These are phyloP conservation scores for Enteromius argenteus DNA, from an alignment of 2,797 vertebrate genomes.

Conservation along the genomic window DNA sequence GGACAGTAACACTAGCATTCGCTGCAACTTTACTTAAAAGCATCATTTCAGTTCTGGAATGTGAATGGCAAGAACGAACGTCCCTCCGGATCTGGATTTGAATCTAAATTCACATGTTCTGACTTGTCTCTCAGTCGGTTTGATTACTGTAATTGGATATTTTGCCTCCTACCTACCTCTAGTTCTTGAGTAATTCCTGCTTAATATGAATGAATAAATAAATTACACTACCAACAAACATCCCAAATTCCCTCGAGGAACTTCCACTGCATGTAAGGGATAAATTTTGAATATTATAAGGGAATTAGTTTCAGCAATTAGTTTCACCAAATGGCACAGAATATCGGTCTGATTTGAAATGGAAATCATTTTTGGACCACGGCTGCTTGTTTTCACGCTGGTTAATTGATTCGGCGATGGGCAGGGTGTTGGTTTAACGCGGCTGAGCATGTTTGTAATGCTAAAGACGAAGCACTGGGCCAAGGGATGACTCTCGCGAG, in stretches of 20 bases:
- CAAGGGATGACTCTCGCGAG: neutral
- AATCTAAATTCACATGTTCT: conserved; percentile 36
- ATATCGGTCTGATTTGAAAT: conserved; percentile 37
- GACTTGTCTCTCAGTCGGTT: neutral
- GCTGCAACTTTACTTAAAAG: conserved; percentile 26
- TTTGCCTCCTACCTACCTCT: conserved; percentile 22
- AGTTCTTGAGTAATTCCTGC: conserved; percentile 19
- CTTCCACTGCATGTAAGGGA: neutral
- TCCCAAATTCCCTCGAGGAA: conserved; percentile 6
- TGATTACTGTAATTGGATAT: conserved; percentile 32
- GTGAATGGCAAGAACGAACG: conserved; percentile 16
- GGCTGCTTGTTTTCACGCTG: conserved; percentile 22
- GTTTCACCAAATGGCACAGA: conserved; percentile 9
- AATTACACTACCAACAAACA: conserved; percentile 31
- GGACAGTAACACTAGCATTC: conserved; percentile 11
- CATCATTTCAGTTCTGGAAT: conserved; percentile 7
- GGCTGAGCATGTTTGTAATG: conserved; percentile 37
- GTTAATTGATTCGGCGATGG: conserved; percentile 31
- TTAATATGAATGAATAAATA: conserved; percentile 57
- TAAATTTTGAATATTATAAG: conserved; percentile 14
- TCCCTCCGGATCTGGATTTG: conserved; percentile 38
- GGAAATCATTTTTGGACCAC: conserved; percentile 25
- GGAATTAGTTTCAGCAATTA: conserved; percentile 31
- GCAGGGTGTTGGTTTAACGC: conserved; percentile 1
- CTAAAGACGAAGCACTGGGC: neutral